Percentiles rank a stretch among this genome's conserved stretches.
Evolutionary conservation across 1,140 invertebrate genomes (phyloP).

Genomic region (Bombus superbus): DNA sequence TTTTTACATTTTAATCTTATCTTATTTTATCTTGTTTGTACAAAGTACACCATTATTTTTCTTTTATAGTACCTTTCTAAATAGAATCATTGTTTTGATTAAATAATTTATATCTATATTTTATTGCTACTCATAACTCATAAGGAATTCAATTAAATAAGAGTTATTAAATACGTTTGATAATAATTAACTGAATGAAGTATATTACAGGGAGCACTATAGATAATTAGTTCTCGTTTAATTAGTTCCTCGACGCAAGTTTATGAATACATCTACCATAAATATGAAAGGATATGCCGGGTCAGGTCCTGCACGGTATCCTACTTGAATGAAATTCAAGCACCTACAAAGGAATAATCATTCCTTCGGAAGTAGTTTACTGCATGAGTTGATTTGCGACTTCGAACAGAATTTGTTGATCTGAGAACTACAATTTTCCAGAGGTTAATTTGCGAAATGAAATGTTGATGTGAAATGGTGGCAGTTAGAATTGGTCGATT

Average conservation of each 20-base stretch:
- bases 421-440: not conserved
- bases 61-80: too few relatives aligned
- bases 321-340: constrained; percentile 8
- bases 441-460: not conserved
- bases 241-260: not conserved
- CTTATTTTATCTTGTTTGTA: too few relatives aligned
- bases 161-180: too few relatives aligned
- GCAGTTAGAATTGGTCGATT: not conserved
- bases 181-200: too few relatives aligned
- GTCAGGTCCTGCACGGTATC: not conserved
- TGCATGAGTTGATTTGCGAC: not conserved
- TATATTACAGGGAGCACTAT: too few relatives aligned
- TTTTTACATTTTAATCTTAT: too few relatives aligned
- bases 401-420: not conserved
- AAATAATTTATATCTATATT: too few relatives aligned
- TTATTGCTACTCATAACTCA: too few relatives aligned
- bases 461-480: not conserved
- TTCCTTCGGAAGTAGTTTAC: not conserved
- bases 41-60: too few relatives aligned
- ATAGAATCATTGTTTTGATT: too few relatives aligned
- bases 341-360: not conserved
- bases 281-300: not conserved
- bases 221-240: not conserved
- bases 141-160: too few relatives aligned
- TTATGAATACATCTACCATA: not conserved